These are phyloP conservation scores for Otolemur garnettii DNA, from an alignment of 2,113 vertebrate species.

Conservation along the genomic window DNA sequence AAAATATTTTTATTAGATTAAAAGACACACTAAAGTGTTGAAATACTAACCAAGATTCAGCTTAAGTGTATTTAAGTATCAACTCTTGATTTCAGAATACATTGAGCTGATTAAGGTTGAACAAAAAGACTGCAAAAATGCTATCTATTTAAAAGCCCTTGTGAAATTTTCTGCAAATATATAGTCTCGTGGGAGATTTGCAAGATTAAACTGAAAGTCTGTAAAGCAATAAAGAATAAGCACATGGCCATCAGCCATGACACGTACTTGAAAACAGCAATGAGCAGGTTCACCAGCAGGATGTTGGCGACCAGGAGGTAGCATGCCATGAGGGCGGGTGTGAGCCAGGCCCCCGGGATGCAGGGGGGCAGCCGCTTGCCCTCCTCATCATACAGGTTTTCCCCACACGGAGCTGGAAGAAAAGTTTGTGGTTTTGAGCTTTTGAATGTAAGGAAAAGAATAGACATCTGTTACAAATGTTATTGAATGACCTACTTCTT, in stretches of 20 bases:
- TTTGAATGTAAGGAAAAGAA: background rate
- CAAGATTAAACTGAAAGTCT: background rate
- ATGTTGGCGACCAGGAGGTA: slow-evolving; percentile 99
- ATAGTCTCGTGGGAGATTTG: background rate
- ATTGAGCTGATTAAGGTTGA: background rate
- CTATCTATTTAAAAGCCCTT: background rate
- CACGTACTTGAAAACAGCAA: slow-evolving; percentile 98
- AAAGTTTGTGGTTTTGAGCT: background rate
- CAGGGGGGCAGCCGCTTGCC: slow-evolving; percentile 97
- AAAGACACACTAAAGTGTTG: background rate
- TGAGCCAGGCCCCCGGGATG: slow-evolving; percentile 98
- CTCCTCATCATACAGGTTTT: slow-evolving; percentile 97
- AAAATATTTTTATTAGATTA: slow-evolving; percentile 60
- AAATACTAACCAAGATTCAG: slow-evolving; percentile 33
- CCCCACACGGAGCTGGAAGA: slow-evolving; percentile 95
- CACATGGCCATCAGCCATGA: accelerated
- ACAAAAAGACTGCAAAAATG: background rate
- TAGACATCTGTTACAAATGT: background rate
- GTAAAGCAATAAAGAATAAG: background rate
- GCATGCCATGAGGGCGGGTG: slow-evolving; percentile 98
- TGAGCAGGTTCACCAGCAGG: slow-evolving; percentile 97
- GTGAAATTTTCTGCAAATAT: background rate
- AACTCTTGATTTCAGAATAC: slow-evolving; percentile 31
- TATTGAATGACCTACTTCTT: background rate
- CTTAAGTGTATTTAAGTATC: background rate